Percentiles rank a stretch among this genome's conserved stretches.
Conservation (phyloP, 2,888 invertebrate genomes). For the Subacronicta megacephala region DNA sequence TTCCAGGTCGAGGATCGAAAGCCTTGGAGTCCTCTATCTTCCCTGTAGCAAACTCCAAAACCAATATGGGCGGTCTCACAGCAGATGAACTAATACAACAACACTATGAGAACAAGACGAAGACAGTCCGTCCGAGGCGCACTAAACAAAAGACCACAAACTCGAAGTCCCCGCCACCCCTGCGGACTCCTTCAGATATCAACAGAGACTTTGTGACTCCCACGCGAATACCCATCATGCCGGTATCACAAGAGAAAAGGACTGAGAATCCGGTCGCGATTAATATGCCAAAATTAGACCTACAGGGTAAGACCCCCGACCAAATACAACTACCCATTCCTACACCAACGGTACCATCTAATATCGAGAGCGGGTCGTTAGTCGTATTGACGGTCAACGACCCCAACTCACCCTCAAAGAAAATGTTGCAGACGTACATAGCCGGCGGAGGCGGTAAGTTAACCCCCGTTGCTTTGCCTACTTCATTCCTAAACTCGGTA, state of each 20-base stretch:
- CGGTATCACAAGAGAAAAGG: slow-evolving; percentile 24
- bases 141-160: neutral
- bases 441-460: slow-evolving; percentile 74
- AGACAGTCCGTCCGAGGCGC: neutral
- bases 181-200: slow-evolving; percentile 19
- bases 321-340: slow-evolving; percentile 37
- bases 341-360: slow-evolving; percentile 66
- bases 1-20: slow-evolving; percentile 71
- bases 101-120: slow-evolving; percentile 53
- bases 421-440: slow-evolving; percentile 84
- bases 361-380: slow-evolving; percentile 80
- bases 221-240: neutral
- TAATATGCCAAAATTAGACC: slow-evolving; percentile 46
- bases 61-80: slow-evolving; percentile 49
- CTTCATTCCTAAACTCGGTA: slow-evolving; percentile 76
- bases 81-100: slow-evolving; percentile 72
- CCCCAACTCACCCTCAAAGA: slow-evolving; percentile 79
- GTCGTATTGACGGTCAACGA: slow-evolving; percentile 83
- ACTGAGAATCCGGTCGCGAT: slow-evolving; percentile 36
- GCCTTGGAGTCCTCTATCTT: slow-evolving; percentile 64
- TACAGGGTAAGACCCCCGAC: slow-evolving; percentile 45
- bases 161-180: slow-evolving; percentile 7
- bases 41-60: slow-evolving; percentile 32
- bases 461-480: slow-evolving; percentile 77
- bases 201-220: neutral